Evolutionary conservation across 1,140 invertebrate genomes (phyloP), one percentile per base, ranked within the genome.

Genomic region (Micrasema longulum): DNA sequence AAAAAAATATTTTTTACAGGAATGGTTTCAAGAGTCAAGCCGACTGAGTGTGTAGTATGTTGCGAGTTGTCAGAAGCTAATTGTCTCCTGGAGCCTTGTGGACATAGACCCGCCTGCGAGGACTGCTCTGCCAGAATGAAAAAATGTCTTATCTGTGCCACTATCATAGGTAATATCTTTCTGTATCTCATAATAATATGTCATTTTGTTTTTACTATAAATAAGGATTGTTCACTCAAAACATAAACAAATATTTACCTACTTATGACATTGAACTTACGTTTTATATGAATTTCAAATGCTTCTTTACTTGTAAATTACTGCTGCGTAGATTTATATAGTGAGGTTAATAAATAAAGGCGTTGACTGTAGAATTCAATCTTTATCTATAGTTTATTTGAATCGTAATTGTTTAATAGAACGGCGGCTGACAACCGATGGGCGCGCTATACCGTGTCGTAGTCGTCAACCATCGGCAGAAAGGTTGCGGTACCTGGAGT

Each of bases 111-210:
- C 14, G 88, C 89, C 1, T 95, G 93, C 79, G 87, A 89, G 75
- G 92, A 94, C 66, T 95, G 93, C 80, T 89, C 90, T 55, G 81
- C 88, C 12, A 85, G 92, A 35, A 93, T 95, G 88, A 95, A 94
- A 79, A 94, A 93, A 80, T 95, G 93, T 80, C 79, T 94, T 18
- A 82, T 87, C 35, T 95, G 93, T 79, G 88, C 90, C 35, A 79
- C 83, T 23, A 73, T 83, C 4, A 91, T 93, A 35, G 83, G 86
- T 57, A 83, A n/a, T n/a, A n/a, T n/a, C n/a, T n/a, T n/a, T n/a
- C n/a, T n/a, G n/a, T n/a, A n/a, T n/a, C n/a, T n/a, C n/a, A n/a
- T n/a, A n/a, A n/a, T n/a, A n/a, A n/a, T n/a, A n/a, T n/a, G n/a
- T n/a, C n/a, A n/a, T n/a, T n/a, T n/a, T n/a, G n/a, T n/a, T n/a